Base-by-base conservation (phyloP, 1,140 invertebrate genomes). In the Drosophila azteca region DNA sequence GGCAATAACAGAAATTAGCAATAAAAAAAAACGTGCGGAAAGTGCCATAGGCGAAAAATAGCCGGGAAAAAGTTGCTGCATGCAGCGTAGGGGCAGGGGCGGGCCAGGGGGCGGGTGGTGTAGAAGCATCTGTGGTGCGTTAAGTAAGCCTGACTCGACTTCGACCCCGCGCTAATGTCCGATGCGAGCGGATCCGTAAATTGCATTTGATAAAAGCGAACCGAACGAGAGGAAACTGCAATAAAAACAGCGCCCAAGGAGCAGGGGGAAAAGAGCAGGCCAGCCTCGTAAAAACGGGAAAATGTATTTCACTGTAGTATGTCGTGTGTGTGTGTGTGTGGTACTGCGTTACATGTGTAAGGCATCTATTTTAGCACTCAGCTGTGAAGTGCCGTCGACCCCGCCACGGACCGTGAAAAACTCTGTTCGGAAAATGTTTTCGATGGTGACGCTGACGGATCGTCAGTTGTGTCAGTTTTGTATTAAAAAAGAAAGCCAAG, bases 1-100 rank as follows among this genome's bases (percentile, higher is more conserved):
- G 75, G 70, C 81, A 87, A 87, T 87, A 87, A 79, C 74, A 79
- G 83, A 88, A 87, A 87, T 87, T 87, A 87, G 83, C 79, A 68
- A 87, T 87, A 87, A 87, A 87, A 87, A 65, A 39, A 39, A 39
- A 66, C 54, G 71, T 76, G 72, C 60, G 71, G 63, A 75, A 75
- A 75, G 63, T 67, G 62, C 72, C 71, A 43, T 75, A 76, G 71
- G 71, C 72, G 54, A 76, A 67, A 75, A 76, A 63, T 65, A 74
- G 53, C 51, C 26, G 35, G 20, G 31, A 60, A 69, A 57, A 73
- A 54, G 45, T 50, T 72, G 49, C 26, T 15, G n/a, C n/a, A n/a
- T n/a, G n/a, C n/a, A 9, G 65, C 43, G 13, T 6, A 49, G 49
- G 39, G 24, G 9, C 31, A 31, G 9, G 11, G 29, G 9, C n/a